Evolutionary conservation across 2,797 vertebrate genomes (phyloP).

Genomic region (Hafferia zeledoni): DNA sequence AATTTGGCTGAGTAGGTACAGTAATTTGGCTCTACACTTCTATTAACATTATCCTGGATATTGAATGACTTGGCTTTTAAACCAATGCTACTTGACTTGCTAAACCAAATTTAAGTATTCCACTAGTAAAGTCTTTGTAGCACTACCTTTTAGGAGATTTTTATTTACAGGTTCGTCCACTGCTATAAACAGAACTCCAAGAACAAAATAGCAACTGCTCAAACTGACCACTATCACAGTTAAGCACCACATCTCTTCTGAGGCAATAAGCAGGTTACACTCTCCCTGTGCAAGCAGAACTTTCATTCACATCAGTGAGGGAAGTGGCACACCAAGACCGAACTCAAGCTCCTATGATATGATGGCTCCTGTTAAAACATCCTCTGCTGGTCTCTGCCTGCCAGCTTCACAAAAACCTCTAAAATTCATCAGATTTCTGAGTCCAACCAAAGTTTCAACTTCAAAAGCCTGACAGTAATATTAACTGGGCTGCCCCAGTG

Average conservation of each 20-base stretch:
- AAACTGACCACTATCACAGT: background rate
- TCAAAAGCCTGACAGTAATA: background rate
- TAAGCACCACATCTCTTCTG: background rate
- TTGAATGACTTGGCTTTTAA: background rate
- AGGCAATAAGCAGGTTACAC: accelerated
- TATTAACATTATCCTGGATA: background rate
- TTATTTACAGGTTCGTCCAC: background rate
- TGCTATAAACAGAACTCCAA: background rate
- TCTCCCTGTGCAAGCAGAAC: background rate
- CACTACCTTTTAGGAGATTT: background rate
- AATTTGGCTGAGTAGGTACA: background rate
- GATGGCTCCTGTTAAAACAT: background rate
- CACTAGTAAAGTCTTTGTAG: background rate
- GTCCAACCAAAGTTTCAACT: background rate
- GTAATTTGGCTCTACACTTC: background rate
- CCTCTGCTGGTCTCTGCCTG: background rate
- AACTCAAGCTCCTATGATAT: background rate
- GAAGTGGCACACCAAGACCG: background rate
- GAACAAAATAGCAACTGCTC: background rate
- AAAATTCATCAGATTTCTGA: background rate
- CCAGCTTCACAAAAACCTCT: background rate
- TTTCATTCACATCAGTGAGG: background rate
- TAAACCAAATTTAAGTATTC: background rate
- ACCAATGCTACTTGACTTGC: background rate
- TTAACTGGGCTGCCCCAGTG: background rate